phyloP scores from a whole-genome alignment of 2,888 invertebrate genomes.

The Orthosia gracilis region DNA sequence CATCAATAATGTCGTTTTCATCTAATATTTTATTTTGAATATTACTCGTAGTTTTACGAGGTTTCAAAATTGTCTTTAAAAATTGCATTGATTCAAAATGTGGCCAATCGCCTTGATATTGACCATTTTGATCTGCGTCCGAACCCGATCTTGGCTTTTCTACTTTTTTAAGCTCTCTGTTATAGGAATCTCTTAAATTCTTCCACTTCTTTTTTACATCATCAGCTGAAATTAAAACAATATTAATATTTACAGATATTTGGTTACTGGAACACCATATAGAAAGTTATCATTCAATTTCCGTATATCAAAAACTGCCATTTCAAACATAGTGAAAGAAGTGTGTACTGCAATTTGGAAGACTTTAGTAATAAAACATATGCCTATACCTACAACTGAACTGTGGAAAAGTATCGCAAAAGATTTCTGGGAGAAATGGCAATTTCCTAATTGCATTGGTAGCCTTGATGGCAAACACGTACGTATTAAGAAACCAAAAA shows the following conservation, averaged over 20 bases:
- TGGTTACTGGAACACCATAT: slow-evolving; percentile 36
- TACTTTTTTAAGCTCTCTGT: slow-evolving; percentile 37
- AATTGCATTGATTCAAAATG: slow-evolving; percentile 45
- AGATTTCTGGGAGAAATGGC: slow-evolving; percentile 43
- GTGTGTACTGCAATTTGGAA: slow-evolving; percentile 24
- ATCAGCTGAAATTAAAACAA: slow-evolving; percentile 38
- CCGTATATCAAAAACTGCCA: slow-evolving; percentile 35
- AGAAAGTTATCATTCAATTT: slow-evolving; percentile 37
- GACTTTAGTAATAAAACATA: slow-evolving; percentile 25
- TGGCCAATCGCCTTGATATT: slow-evolving; percentile 42
- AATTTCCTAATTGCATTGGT: slow-evolving; percentile 52
- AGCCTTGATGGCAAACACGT: slow-evolving; percentile 37
- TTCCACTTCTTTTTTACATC: slow-evolving; percentile 39
- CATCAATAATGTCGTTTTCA: slow-evolving; percentile 35
- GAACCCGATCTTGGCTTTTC: slow-evolving; percentile 34
- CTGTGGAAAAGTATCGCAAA: slow-evolving; percentile 27
- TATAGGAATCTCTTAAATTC: slow-evolving; percentile 41
- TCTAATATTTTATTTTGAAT: slow-evolving; percentile 36
- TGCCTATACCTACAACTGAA: slow-evolving; percentile 47
- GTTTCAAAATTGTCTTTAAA: slow-evolving; percentile 40
- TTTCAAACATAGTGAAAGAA: slow-evolving; percentile 32
- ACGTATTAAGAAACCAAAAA: slow-evolving; percentile 33
- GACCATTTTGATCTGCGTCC: slow-evolving; percentile 33
- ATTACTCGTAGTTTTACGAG: slow-evolving; percentile 40
- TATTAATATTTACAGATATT: slow-evolving; percentile 40